phyloP scores from a whole-genome alignment of 2,113 vertebrate species.

The Nanger granti region DNA sequence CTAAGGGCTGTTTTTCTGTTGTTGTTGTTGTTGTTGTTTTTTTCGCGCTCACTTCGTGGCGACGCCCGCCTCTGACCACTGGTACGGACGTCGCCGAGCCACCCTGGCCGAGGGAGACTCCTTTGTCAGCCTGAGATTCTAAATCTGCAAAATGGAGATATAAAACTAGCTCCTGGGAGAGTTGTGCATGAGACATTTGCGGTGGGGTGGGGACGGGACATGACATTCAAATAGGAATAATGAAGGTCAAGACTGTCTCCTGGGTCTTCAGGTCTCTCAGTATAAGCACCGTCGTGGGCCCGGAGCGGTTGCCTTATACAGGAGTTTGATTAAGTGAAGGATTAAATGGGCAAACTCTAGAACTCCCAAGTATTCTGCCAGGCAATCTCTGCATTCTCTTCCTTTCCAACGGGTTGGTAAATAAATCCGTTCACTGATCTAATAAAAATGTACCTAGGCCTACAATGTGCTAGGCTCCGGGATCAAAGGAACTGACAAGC shows the following conservation, averaged over 20 bases:
- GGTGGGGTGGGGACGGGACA: not conserved
- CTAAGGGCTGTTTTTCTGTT: not conserved
- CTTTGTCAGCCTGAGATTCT: not conserved
- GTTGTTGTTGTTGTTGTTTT: no score
- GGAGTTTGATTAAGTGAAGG: not conserved
- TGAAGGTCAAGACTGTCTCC: not conserved
- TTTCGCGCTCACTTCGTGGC: no score
- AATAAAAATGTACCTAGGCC: not conserved
- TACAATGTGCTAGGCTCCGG: not conserved
- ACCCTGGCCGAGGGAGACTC: not conserved
- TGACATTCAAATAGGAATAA: not conserved
- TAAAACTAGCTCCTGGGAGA: not conserved
- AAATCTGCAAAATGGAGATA: not conserved
- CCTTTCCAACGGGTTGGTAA: not conserved
- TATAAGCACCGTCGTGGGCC: accelerated
- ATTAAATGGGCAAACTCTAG: not conserved
- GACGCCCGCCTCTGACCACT: not conserved
- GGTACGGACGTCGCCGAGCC: not conserved
- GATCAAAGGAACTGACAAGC: not conserved
- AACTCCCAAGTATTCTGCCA: not conserved
- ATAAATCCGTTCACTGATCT: not conserved
- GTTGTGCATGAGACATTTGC: not conserved
- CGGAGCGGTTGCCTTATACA: not conserved
- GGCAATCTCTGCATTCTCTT: not conserved
- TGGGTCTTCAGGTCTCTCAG: not conserved